These are phyloP conservation scores for Calephelis nemesis DNA, from an alignment of 1,140 invertebrate species.

Conservation along the genomic window DNA sequence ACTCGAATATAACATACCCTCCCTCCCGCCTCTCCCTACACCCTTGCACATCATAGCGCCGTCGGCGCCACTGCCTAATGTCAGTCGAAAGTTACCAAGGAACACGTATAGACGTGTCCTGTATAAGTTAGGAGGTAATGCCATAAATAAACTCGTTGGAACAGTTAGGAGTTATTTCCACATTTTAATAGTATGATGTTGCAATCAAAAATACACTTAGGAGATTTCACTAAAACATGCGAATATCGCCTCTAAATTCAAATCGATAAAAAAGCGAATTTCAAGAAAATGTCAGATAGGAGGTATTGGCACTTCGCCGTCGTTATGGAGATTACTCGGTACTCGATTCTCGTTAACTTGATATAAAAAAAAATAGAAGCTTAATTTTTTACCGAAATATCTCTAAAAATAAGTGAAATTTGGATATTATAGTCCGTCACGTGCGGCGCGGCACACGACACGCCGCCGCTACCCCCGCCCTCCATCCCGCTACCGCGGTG, in stretches of 20 bases:
- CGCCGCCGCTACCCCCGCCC: too few species aligned
- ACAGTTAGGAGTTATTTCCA: background rate
- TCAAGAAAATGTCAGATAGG: background rate
- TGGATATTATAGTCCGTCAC: too few species aligned
- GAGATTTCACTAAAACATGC: background rate
- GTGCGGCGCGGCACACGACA: too few species aligned
- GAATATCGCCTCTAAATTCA: background rate
- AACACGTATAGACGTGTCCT: background rate
- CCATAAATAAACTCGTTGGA: background rate
- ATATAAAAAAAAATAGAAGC: too few species aligned
- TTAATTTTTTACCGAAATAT: too few species aligned
- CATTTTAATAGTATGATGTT: background rate
- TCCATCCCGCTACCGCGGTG: too few species aligned
- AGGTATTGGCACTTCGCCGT: conserved; percentile 1
- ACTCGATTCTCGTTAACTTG: too few species aligned
- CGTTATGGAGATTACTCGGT: too few species aligned
- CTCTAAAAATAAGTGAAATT: too few species aligned
- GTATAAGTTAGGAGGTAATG: background rate
- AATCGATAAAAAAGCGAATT: conserved; percentile 4
- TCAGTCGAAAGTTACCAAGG: background rate
- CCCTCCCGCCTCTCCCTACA: background rate
- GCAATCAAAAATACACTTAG: background rate
- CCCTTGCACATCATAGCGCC: background rate
- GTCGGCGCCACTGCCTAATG: background rate
- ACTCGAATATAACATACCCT: background rate